phyloP scores from a whole-genome alignment of 2,797 vertebrate species.

The Acipenser transmontanus region DNA sequence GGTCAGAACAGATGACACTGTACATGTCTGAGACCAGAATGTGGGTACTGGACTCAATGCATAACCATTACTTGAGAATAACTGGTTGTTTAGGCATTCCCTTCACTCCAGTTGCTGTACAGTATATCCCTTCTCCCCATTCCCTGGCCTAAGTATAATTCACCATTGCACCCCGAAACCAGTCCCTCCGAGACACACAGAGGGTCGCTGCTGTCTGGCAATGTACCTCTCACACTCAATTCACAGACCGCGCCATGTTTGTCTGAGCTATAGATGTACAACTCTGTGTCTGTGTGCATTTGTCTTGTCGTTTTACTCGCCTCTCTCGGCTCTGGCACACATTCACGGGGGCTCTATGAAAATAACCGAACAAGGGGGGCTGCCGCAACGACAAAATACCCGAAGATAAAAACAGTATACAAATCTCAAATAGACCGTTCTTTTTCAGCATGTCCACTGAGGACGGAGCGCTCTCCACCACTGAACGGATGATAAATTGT shows the following conservation, averaged over 20 bases:
- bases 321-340: neutral
- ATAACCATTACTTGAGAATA: too few species aligned
- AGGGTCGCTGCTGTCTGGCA: constrained; percentile 1
- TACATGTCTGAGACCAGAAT: too few species aligned
- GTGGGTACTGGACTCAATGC: too few species aligned
- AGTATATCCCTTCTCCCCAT: neutral
- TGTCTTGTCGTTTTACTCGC: neutral
- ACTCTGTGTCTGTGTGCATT: neutral
- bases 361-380: neutral
- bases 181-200: neutral
- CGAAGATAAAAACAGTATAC: neutral
- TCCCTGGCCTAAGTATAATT: neutral
- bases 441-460: neutral
- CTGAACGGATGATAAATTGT: constrained; percentile 1
- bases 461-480: neutral
- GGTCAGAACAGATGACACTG: too few species aligned
- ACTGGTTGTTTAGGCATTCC: neutral
- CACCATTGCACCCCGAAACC: neutral
- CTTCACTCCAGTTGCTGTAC: neutral
- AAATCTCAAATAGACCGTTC: neutral
- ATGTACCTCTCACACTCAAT: neutral
- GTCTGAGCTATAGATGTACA: neutral
- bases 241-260: neutral
- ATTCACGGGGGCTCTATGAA: constrained; percentile 1
- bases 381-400: neutral